A percentile compares a stretch with the other conserved stretches of the same genome.
phyloP scores from a whole-genome alignment of 2,888 invertebrate species.

The Silvanus unidentatus region DNA sequence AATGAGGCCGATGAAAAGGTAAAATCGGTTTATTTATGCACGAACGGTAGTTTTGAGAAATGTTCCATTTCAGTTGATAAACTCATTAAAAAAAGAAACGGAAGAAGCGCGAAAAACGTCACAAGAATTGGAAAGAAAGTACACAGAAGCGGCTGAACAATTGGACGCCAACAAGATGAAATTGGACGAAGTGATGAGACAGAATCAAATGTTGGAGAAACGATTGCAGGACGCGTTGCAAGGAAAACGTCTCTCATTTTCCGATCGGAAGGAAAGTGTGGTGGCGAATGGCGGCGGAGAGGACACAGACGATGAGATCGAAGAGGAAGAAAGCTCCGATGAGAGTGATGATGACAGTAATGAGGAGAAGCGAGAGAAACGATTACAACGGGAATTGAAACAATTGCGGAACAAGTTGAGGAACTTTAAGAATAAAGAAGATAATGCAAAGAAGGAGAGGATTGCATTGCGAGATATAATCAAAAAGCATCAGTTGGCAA shows the following conservation, averaged over 20 bases:
- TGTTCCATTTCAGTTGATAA: not conserved
- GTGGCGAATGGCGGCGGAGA: slow-evolving; percentile 51
- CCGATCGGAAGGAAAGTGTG: slow-evolving; percentile 48
- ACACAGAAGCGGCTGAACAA: slow-evolving; percentile 67
- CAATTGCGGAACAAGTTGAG: slow-evolving; percentile 52
- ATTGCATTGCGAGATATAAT: slow-evolving; percentile 71
- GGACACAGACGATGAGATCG: slow-evolving; percentile 51
- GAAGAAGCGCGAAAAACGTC: slow-evolving; percentile 71
- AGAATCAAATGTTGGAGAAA: slow-evolving; percentile 71
- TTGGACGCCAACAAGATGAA: slow-evolving; percentile 69
- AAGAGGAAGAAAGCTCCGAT: slow-evolving; percentile 53
- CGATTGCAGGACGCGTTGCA: slow-evolving; percentile 62
- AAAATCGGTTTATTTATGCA: slow-evolving; percentile 7
- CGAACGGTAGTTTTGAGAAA: not conserved
- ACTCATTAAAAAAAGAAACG: slow-evolving; percentile 67
- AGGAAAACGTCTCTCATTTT: slow-evolving; percentile 36
- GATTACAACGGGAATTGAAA: slow-evolving; percentile 64
- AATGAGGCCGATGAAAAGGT: slow-evolving; percentile 40
- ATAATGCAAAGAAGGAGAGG: slow-evolving; percentile 71
- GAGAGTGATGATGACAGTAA: slow-evolving; percentile 62
- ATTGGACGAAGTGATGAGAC: slow-evolving; percentile 73
- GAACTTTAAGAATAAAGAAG: slow-evolving; percentile 58
- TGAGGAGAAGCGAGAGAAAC: slow-evolving; percentile 55
- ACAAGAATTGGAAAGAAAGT: slow-evolving; percentile 76
- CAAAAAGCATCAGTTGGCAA: slow-evolving; percentile 71